Base-by-base conservation (phyloP, 2,113 vertebrate species). In the Mobula hypostoma region DNA sequence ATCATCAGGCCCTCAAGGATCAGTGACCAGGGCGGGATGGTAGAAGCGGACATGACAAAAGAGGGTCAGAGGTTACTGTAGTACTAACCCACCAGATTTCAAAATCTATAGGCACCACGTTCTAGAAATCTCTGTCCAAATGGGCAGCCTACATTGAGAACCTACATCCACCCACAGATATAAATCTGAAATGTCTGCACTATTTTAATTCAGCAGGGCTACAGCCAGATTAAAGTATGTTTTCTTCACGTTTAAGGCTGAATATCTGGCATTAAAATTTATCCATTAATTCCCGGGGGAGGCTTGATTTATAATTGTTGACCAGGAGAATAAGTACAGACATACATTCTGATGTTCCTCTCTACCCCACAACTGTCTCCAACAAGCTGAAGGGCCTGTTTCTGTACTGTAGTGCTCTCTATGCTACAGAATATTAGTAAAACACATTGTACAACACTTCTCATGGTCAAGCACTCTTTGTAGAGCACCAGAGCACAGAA, bases 381-480 rank as follows among this genome's bases (percentile, higher is more conserved):
- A 61, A 24, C 17, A 48, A 1, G 48, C 48, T 48, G 48, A 48
- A 48, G 48, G 48, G 48, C 48, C 48, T 48, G 48, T 48, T 48
- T 48, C 48, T 48, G 48, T 48, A 48, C 48, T 1, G 48, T 48
- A 48, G 48, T 48, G 48, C 48, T 48, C 48, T 27, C 58, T 36
- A 36, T 70, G 15, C 32, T 29, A 24, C 88, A 93, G 61, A 91
- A 68, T 68, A 63, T 91, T 68, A 93, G 70, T 92, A 56, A 74
- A 36, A 76, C 91, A 56, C 91, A 56, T 29, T 93, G 91, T 15
- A 11, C 5, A 74, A 93, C 40, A 74, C 66, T 7, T 29, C 36
- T 2, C 70, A 93, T 12, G 40, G 24, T 56, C 72, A 48, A 93
- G 70, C 91, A 74, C 32, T 93, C 91, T 93, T 93, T 93, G 91